These are phyloP conservation scores for Ariolimax columbianus DNA, from an alignment of 2,888 invertebrate species.

Conservation along the genomic window DNA sequence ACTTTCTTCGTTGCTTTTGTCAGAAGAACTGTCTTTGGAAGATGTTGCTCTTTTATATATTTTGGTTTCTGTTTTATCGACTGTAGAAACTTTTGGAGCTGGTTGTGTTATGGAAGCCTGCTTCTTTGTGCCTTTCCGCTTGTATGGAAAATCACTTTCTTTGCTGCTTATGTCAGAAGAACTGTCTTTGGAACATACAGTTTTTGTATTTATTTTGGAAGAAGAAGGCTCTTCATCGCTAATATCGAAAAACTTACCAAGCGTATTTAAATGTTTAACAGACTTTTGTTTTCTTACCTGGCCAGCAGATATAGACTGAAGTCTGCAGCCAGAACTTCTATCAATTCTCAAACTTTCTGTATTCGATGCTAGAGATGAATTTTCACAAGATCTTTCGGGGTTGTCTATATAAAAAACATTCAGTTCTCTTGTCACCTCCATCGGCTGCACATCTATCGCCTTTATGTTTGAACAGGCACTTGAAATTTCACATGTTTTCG, in stretches of 20 bases:
- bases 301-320: not conserved
- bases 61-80: not conserved
- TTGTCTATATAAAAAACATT: not conserved
- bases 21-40: too few species aligned
- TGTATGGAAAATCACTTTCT: not conserved
- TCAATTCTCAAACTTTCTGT: not conserved
- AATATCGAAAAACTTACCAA: not conserved
- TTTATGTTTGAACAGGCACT: not conserved
- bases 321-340: not conserved
- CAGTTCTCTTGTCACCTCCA: not conserved
- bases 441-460: not conserved
- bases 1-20: too few species aligned
- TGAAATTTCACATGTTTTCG: not conserved
- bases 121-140: not conserved
- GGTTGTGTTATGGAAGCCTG: not conserved
- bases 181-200: too few species aligned
- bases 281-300: not conserved
- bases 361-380: not conserved
- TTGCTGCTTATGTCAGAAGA: not conserved
- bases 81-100: not conserved
- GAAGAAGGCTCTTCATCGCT: not conserved
- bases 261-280: not conserved
- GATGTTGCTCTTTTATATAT: too few species aligned
- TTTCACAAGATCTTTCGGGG: not conserved
- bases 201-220: not conserved